A percentile compares a stretch with the other conserved stretches of the same genome.
These are phyloP conservation scores for Clarias gariepinus DNA, from an alignment of 2,113 vertebrate species.

Conservation along the genomic window DNA sequence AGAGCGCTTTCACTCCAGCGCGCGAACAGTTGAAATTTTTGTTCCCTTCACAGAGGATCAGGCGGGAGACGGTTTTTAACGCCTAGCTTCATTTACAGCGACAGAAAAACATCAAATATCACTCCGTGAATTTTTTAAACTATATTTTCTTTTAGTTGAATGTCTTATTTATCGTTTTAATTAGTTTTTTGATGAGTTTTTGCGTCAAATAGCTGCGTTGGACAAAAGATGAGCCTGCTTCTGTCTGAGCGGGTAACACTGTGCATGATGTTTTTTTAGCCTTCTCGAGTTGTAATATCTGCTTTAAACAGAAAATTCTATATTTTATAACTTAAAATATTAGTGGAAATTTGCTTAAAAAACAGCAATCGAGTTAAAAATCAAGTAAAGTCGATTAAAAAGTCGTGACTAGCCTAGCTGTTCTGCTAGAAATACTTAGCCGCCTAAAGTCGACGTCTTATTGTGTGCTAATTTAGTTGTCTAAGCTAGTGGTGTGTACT, in stretches of 20 bases:
- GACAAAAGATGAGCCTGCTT: constrained; percentile 69
- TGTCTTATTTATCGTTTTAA: not conserved
- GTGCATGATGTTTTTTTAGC: not conserved
- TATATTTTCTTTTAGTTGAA: not conserved
- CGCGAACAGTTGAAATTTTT: constrained; percentile 72
- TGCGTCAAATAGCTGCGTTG: constrained; percentile 30
- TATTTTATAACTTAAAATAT: too few relatives aligned
- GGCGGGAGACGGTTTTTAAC: constrained; percentile 65
- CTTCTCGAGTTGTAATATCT: not conserved
- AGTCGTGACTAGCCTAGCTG: not conserved
- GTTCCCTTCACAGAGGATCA: constrained; percentile 44
- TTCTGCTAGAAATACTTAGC: not conserved
- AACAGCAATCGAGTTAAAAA: not conserved
- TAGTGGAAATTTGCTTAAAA: not conserved
- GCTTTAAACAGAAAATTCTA: not conserved
- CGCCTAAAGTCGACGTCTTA: too few relatives aligned
- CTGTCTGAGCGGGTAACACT: constrained; percentile 65
- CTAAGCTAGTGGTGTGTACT: not conserved
- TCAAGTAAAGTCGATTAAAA: not conserved
- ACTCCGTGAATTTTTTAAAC: not conserved
- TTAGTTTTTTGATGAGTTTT: constrained; percentile 25
- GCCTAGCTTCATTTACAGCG: not conserved
- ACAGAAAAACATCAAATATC: too few relatives aligned
- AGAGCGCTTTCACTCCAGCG: constrained; percentile 62
- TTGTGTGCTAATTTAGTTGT: not conserved